These are phyloP conservation scores for Neodiprion fabricii DNA, from an alignment of 1,140 invertebrate species.

Conservation along the genomic window DNA sequence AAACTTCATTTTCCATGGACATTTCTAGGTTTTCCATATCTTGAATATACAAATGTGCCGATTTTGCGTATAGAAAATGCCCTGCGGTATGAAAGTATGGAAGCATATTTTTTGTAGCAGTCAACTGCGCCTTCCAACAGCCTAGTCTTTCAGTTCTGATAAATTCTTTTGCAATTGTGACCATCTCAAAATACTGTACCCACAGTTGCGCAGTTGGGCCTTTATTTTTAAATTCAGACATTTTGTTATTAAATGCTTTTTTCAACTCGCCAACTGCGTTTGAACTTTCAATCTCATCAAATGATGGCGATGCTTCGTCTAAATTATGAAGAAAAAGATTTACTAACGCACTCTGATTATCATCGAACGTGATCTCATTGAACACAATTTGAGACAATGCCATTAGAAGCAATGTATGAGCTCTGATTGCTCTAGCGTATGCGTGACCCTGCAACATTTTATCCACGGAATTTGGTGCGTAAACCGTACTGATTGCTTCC, in stretches of 20 bases:
- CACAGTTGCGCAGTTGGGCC: constrained; percentile 36
- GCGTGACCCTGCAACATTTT: constrained; percentile 30
- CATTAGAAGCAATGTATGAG: constrained; percentile 26
- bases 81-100: constrained; percentile 47
- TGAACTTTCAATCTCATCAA: constrained; percentile 23
- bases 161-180: constrained; percentile 37
- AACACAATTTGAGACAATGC: constrained; percentile 19
- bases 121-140: constrained; percentile 47
- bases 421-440: constrained; percentile 25
- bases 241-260: constrained; percentile 28
- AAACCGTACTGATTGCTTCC: constrained; percentile 43
- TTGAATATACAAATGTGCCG: constrained; percentile 55
- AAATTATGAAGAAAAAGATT: constrained; percentile 28
- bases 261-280: constrained; percentile 25
- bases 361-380: not conserved
- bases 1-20: constrained; percentile 23
- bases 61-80: constrained; percentile 51
- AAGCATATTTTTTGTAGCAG: constrained; percentile 42
- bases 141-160: constrained; percentile 44
- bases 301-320: constrained; percentile 20
- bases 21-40: constrained; percentile 46
- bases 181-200: constrained; percentile 46
- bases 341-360: constrained; percentile 5
- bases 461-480: constrained; percentile 36
- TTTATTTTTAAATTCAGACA: constrained; percentile 1